Conservation (phyloP, 2,113 vertebrate species). For the Ictalurus punctatus region DNA sequence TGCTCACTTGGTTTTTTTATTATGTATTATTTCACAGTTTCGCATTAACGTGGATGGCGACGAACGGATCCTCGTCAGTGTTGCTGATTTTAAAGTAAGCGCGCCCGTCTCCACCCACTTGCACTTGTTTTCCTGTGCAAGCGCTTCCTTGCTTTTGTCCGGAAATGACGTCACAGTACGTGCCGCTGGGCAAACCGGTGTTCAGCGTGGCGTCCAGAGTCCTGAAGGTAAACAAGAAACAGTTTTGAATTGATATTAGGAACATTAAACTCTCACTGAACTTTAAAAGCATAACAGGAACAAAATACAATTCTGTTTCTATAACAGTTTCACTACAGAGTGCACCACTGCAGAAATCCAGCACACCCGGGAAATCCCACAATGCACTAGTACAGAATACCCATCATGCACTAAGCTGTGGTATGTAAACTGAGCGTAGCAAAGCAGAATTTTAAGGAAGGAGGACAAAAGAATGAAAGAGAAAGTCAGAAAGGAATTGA, state of each 20-base stretch:
- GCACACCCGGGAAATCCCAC: no score
- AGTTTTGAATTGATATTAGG: background rate
- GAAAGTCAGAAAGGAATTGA: background rate
- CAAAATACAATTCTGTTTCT: background rate
- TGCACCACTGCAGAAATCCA: background rate
- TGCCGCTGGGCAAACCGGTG: slow-evolving; percentile 84
- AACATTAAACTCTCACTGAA: background rate
- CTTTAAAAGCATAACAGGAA: background rate
- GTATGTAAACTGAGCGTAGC: background rate
- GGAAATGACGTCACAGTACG: slow-evolving; percentile 92
- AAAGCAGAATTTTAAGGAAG: background rate
- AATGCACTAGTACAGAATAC: background rate
- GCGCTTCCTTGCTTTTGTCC: slow-evolving; percentile 75
- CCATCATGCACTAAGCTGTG: background rate
- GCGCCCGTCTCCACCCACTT: slow-evolving; percentile 72
- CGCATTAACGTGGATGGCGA: slow-evolving; percentile 83
- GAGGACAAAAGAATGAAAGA: background rate
- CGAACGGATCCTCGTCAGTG: slow-evolving; percentile 81
- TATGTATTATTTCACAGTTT: slow-evolving; percentile 65
- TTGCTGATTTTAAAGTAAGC: slow-evolving; percentile 83
- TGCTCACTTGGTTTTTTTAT: slow-evolving; percentile 1
- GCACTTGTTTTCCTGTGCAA: slow-evolving; percentile 82
- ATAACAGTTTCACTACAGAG: background rate
- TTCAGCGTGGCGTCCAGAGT: slow-evolving; percentile 72
- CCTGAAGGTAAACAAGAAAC: slow-evolving; percentile 66